These are phyloP conservation scores for Lochmaea crataegi DNA, from an alignment of 2,888 invertebrate genomes.

Conservation along the genomic window DNA sequence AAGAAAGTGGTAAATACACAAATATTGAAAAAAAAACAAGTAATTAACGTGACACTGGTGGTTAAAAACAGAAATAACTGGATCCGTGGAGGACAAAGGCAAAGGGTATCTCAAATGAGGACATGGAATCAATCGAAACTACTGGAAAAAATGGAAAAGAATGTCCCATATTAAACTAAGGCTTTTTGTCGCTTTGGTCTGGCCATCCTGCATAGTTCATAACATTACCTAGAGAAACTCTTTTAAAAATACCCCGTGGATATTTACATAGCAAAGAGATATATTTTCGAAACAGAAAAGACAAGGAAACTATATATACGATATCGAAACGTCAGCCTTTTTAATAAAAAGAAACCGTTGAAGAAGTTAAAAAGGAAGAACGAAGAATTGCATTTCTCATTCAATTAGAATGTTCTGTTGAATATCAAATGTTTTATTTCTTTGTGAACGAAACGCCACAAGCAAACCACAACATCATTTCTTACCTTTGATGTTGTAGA, in stretches of 20 bases:
- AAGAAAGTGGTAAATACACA: too few species aligned
- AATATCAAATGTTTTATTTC: conserved; percentile 54
- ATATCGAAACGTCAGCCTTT: conserved; percentile 53
- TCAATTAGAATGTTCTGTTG: conserved; percentile 57
- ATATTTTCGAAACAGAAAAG: neutral
- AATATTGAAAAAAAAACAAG: too few species aligned
- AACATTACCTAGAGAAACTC: neutral
- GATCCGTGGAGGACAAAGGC: too few species aligned
- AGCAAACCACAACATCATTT: conserved; percentile 35
- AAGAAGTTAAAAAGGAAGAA: conserved; percentile 50
- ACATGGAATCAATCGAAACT: too few species aligned
- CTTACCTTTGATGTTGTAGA: conserved; percentile 38
- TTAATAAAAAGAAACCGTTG: conserved; percentile 52
- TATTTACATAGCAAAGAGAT: neutral
- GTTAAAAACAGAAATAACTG: too few species aligned
- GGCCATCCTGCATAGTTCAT: neutral
- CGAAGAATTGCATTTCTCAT: conserved; percentile 58
- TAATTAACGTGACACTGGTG: too few species aligned
- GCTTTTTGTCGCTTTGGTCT: too few species aligned
- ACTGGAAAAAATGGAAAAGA: neutral
- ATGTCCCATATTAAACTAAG: neutral
- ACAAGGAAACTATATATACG: conserved; percentile 26
- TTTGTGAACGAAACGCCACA: conserved; percentile 44
- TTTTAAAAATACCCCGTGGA: neutral
- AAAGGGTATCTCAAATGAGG: too few species aligned